A percentile compares a stretch with the other conserved stretches of the same genome.
phyloP scores from a whole-genome alignment of 2,797 vertebrate genomes.

The Propithecus perrieri region DNA sequence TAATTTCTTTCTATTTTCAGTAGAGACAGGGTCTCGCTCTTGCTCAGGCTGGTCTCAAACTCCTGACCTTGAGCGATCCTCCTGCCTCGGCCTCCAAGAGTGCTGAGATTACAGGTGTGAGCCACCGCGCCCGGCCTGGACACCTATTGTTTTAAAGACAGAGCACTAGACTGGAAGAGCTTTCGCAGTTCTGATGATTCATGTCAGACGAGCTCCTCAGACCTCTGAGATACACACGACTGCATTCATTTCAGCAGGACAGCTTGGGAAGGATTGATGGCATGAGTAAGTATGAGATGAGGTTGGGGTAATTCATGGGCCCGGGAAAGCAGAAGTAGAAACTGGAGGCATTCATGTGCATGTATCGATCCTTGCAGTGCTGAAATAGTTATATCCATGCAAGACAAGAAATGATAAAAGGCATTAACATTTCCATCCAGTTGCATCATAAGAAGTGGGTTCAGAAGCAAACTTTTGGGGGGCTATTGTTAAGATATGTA shows the following conservation, averaged over 20 bases:
- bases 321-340: background rate
- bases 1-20: too few relatives aligned
- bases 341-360: background rate
- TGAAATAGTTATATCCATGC: background rate
- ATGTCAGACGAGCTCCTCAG: background rate
- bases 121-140: too few relatives aligned
- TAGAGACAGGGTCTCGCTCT: too few relatives aligned
- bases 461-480: background rate
- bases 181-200: background rate
- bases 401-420: background rate
- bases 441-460: background rate
- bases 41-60: too few relatives aligned
- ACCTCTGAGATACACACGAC: background rate
- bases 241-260: background rate
- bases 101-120: too few relatives aligned
- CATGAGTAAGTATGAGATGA: background rate
- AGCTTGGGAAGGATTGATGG: background rate
- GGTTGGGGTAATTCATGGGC: background rate
- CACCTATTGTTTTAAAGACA: background rate
- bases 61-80: too few relatives aligned
- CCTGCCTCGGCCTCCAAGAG: too few relatives aligned
- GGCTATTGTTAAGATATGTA: background rate
- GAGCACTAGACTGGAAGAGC: background rate
- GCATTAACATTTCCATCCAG: background rate
- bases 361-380: background rate